These are phyloP conservation scores for Teleogryllus occipitalis DNA, from an alignment of 1,140 invertebrate genomes.

Conservation along the genomic window DNA sequence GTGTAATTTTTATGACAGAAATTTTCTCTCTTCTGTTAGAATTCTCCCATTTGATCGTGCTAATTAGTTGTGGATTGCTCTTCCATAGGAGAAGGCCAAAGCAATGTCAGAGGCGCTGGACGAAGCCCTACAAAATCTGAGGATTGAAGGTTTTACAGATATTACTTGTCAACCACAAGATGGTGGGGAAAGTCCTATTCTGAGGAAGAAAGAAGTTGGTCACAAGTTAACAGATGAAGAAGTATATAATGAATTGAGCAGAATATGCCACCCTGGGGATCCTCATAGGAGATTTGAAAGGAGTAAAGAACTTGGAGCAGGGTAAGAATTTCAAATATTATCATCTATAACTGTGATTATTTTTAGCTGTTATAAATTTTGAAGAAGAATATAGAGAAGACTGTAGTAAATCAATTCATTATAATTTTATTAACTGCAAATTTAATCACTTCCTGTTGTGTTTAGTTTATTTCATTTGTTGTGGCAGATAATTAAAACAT, in stretches of 20 bases:
- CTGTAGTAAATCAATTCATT: too few relatives aligned
- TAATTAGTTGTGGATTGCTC: too few relatives aligned
- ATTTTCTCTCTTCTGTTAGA: too few relatives aligned
- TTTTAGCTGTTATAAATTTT: too few relatives aligned
- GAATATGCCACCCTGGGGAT: slow-evolving; percentile 67
- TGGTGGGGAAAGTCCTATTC: slow-evolving; percentile 25
- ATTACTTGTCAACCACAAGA: neutral
- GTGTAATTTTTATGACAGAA: too few relatives aligned
- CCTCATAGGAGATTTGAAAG: slow-evolving; percentile 71
- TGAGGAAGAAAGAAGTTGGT: slow-evolving; percentile 43
- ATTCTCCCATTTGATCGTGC: too few relatives aligned
- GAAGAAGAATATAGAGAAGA: too few relatives aligned
- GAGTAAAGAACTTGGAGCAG: slow-evolving; percentile 81
- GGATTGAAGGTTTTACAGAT: slow-evolving; percentile 15
- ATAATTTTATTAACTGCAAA: too few relatives aligned
- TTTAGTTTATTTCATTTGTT: too few relatives aligned
- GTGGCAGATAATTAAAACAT: too few relatives aligned
- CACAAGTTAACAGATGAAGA: slow-evolving; percentile 65
- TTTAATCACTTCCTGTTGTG: too few relatives aligned
- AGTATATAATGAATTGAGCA: slow-evolving; percentile 72
- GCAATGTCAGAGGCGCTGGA: slow-evolving; percentile 15
- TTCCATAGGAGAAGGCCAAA: neutral
- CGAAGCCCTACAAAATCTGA: slow-evolving; percentile 19
- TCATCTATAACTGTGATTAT: too few relatives aligned
- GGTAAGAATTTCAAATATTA: slow-evolving; percentile 33